Evolutionary conservation across 2,888 invertebrate genomes (phyloP), one percentile per base, ranked within the genome.

Genomic region (Perizoma flavofasciatum): DNA sequence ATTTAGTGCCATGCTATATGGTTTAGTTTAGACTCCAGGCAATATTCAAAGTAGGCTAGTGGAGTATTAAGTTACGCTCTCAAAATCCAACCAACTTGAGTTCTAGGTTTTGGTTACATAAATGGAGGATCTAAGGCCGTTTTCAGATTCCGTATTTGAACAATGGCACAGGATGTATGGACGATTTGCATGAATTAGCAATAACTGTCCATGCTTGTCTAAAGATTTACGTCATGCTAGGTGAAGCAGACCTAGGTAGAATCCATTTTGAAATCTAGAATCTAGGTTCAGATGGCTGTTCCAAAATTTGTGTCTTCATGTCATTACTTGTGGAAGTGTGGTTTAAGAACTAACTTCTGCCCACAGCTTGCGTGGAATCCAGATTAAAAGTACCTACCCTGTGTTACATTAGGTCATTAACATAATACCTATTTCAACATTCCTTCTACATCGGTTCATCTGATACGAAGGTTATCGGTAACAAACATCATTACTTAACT

Each of bases 141-240:
- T 61, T 22, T 53, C 51, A 35, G 32, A 41, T 46, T 48, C 43
- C 43, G 46, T 50, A 53, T 61, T 22, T 41, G 41, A 47, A 56
- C 52, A 46, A 56, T 49, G 43, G 37, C 49, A 49, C 56, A 53
- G 53, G 49, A 57, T 46, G 39, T 56, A 49, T 46, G 44, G 41
- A 32, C 35, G 22, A 54, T 57, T 50, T 54, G 54, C 54, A 57
- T 57, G 53, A 57, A 54, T 61, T 49, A 47, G 53, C 53, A 53
- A 54, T 56, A 49, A 52, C 32, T 46, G 41, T 37, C 35, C 43
- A 57, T 49, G 46, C 41, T 54, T 40, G 52, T 47, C 37, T 45
- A 2, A 50, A 8, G 10, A 41, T 6, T 9, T 34, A 50, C 32
- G n/a, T 37, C 44, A 37, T 35, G 1, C 44, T 44, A 53, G 53